Percentiles rank a stretch among this genome's conserved stretches.
phyloP scores from a whole-genome alignment of 92 coral and sea anemone genomes.

The Heteractis magnifica region DNA sequence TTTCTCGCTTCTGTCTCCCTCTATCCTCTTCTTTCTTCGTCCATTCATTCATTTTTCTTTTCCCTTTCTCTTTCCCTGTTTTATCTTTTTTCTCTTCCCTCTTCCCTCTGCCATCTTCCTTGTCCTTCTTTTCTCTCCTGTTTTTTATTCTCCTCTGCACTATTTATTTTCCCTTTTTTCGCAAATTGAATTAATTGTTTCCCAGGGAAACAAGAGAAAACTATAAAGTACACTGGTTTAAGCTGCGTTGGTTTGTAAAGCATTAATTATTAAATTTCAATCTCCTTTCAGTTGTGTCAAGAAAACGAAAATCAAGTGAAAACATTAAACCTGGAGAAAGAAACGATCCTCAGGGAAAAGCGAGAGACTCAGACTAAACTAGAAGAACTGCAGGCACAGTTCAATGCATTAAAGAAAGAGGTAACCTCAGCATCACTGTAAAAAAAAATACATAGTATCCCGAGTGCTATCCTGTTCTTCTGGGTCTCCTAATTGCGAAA shows the following conservation, averaged over 20 bases:
- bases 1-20: neutral
- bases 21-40: neutral
- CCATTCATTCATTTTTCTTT: neutral
- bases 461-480: too few relatives aligned
- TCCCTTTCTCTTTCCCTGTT: neutral
- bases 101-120: neutral
- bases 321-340: conserved; percentile 39
- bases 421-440: conserved; percentile 22
- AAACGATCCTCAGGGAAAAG: conserved; percentile 32
- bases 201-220: neutral
- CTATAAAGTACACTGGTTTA: neutral
- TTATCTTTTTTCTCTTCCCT: neutral
- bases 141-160: neutral
- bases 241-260: too few relatives aligned
- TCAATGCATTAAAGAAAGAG: conserved; percentile 57
- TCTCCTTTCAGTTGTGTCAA: conserved; percentile 13
- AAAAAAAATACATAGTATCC: too few relatives aligned
- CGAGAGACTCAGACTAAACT: conserved; percentile 41
- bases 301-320: conserved; percentile 59
- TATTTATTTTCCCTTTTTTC: neutral
- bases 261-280: neutral
- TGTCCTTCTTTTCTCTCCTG: neutral
- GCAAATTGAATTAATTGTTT: neutral
- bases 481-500: too few relatives aligned
- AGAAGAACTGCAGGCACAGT: conserved; percentile 42